phyloP scores from a whole-genome alignment of 2,888 invertebrate species.

The Beris chalybata region DNA sequence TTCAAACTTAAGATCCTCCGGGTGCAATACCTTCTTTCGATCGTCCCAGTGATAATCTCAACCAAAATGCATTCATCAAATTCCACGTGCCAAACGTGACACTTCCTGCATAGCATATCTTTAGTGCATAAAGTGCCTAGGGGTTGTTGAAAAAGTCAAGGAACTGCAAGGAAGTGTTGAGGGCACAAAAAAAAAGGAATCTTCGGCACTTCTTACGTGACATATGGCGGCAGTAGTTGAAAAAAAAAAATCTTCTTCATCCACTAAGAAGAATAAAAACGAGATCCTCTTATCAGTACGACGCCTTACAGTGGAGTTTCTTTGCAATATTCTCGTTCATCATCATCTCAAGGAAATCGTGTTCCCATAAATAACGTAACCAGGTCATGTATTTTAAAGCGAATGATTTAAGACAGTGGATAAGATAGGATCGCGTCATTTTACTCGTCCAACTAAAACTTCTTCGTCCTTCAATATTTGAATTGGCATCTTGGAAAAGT shows the following conservation, averaged over 20 bases:
- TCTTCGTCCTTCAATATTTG: constrained; percentile 29
- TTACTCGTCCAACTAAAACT: constrained; percentile 25
- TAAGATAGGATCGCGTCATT: constrained; percentile 34
- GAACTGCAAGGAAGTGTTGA: background rate
- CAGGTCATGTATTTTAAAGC: constrained; percentile 35
- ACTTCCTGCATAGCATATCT: constrained; percentile 24
- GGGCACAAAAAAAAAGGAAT: background rate
- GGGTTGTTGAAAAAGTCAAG: constrained; percentile 22
- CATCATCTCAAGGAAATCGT: constrained; percentile 28
- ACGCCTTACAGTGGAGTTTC: background rate
- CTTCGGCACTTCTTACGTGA: background rate
- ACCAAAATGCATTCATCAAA: constrained; percentile 26
- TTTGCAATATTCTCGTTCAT: constrained; percentile 8
- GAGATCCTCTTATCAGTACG: constrained; percentile 4
- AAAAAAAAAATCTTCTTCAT: constrained; percentile 1
- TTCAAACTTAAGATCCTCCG: background rate
- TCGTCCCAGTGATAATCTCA: constrained; percentile 24
- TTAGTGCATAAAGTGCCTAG: constrained; percentile 34
- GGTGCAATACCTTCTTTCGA: constrained; percentile 1
- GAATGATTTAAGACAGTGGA: constrained; percentile 4
- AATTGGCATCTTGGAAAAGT: constrained; percentile 17
- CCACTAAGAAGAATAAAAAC: background rate
- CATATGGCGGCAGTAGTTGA: background rate
- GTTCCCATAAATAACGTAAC: constrained; percentile 35
- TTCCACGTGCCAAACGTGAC: constrained; percentile 30